These are phyloP conservation scores for Nibea albiflora DNA, from an alignment of 2,113 vertebrate genomes.

Conservation along the genomic window DNA sequence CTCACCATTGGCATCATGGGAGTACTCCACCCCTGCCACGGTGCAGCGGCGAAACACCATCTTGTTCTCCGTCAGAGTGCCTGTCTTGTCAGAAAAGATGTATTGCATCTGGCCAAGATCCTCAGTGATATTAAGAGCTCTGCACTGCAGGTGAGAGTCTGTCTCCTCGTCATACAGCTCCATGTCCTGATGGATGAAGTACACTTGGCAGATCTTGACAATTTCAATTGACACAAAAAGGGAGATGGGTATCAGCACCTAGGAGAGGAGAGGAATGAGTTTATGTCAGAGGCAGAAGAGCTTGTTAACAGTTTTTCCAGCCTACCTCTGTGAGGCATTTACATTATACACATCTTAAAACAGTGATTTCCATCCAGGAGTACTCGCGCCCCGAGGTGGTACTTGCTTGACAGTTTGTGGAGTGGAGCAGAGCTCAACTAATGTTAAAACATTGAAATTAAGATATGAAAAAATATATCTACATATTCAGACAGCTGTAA, in stretches of 20 bases:
- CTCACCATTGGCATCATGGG: conserved; percentile 97
- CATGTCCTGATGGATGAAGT: conserved; percentile 96
- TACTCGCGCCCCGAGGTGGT: not conserved
- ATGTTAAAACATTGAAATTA: not conserved
- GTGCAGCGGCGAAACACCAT: conserved; percentile 98
- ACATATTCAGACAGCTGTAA: not conserved
- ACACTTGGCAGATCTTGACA: conserved; percentile 97
- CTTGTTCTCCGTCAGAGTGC: conserved; percentile 98
- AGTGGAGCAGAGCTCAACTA: not conserved
- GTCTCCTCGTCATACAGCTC: conserved; percentile 97
- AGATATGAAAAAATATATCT: not conserved
- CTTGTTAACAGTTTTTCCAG: not conserved
- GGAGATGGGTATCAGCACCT: conserved; percentile 98
- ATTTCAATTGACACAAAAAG: conserved; percentile 99
- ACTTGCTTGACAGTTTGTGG: not conserved
- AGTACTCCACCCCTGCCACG: conserved; percentile 96
- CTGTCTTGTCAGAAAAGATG: conserved; percentile 99
- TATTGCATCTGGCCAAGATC: conserved; percentile 98
- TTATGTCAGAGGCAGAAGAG: conserved; percentile 16
- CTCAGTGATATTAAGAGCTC: conserved; percentile 97
- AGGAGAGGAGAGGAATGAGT: conserved; percentile 16
- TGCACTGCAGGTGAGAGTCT: conserved; percentile 93
- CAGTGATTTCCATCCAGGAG: not conserved
- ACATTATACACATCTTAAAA: not conserved
- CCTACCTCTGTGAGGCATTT: not conserved